Conservation (phyloP, 2,113 vertebrate genomes). For the Sminthopsis crassicaudata region DNA sequence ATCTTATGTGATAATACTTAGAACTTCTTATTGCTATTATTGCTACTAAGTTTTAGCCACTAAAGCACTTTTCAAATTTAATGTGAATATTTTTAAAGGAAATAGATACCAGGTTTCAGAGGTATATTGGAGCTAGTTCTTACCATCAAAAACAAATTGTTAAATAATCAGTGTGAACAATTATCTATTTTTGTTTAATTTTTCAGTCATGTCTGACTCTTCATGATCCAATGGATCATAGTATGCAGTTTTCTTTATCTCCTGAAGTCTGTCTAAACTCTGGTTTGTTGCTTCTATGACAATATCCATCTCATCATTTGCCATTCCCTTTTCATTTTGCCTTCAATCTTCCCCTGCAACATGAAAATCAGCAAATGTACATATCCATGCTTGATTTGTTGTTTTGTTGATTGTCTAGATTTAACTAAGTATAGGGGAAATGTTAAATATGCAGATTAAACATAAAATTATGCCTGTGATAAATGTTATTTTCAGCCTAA, state of each 20-base stretch:
- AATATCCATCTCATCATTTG: background rate
- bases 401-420: background rate
- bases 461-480: background rate
- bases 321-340: background rate
- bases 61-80: background rate
- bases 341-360: background rate
- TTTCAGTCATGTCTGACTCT: background rate
- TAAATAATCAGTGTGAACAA: background rate
- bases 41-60: too few relatives aligned
- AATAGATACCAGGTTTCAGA: background rate
- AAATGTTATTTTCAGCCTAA: background rate
- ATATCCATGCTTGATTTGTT: background rate
- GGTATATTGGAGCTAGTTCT: background rate
- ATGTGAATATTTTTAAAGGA: background rate
- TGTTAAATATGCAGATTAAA: background rate
- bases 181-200: background rate
- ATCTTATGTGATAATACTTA: background rate
- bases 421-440: background rate
- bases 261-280: background rate
- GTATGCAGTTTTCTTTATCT: background rate
- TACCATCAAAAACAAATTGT: background rate
- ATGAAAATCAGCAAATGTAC: background rate
- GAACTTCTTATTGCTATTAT: background rate
- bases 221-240: background rate
- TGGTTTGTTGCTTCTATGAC: background rate